Base-by-base conservation (phyloP, 2,888 invertebrate genomes). In the Phasia obesa region DNA sequence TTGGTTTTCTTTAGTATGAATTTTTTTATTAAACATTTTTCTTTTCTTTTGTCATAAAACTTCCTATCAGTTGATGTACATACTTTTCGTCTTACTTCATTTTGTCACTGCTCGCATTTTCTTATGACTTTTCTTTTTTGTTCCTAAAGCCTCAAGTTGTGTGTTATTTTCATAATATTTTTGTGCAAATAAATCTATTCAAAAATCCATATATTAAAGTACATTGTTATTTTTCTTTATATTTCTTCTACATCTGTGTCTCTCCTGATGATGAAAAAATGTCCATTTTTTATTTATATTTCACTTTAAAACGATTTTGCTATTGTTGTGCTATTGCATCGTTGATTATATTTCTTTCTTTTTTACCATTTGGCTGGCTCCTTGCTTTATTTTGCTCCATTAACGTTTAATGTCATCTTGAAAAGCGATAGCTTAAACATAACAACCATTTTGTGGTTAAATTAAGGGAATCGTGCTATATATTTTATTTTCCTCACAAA, bases 81-180 rank as follows among this genome's bases (percentile, higher is more conserved):
- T 2, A 35, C 9, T 35, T 85, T 88, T 87, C 64, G 86, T 87
- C 85, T 85, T 86, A 86, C 86, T 86, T 87, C 86, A 88, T 88
- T 87, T 87, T 84, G 86, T 75, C 69, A 70, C 51, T 65, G 55
- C n/a, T 51, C n/a, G 21, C 51, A 44, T 51, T 25, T 64, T 51
- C 13, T 53, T 49, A 23, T 42, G 4, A 15, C 1, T 42, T 17
- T 17, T 5, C 2, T 19, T 38, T 44, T 44, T 17, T 27, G 31
- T 44, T 31, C 31, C 23, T 17, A 0, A 1, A 60, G 78, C 78
- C 74, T 64, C 69, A 53, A 78, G 82, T 74, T 78, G 74, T 70
- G 53, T 74, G 59, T 78, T 73, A 65, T 77, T 76, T 76, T 25
- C n/a, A 17, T 15, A 42, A 51, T 62, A 15, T 73, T 74, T 74